Conservation (phyloP, 2,797 vertebrate genomes). For the Dendrocincla fuliginosa region DNA sequence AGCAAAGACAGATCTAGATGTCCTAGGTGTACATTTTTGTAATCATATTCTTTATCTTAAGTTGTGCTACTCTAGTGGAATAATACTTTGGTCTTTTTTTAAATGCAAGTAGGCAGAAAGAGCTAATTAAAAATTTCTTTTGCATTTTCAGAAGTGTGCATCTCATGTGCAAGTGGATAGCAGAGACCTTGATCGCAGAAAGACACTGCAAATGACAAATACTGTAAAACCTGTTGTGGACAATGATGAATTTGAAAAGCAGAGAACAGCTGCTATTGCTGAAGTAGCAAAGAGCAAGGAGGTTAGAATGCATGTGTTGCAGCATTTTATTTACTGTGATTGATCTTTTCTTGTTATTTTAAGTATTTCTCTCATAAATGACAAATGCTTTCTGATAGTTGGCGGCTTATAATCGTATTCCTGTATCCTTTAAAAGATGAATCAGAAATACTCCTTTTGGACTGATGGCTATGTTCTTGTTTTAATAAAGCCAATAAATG, state of each 20-base stretch:
- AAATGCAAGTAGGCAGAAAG: not conserved
- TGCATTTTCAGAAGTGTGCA: slow-evolving; percentile 82
- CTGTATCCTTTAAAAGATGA: not conserved
- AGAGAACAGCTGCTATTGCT: slow-evolving; percentile 94
- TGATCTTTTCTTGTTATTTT: not conserved
- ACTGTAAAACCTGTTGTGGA: slow-evolving; percentile 82
- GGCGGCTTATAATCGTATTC: not conserved
- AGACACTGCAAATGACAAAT: slow-evolving; percentile 87
- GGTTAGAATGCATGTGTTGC: slow-evolving; percentile 71
- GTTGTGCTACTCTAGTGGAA: not conserved
- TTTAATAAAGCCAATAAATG: not conserved
- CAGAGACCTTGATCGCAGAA: slow-evolving; percentile 91
- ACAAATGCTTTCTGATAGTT: not conserved
- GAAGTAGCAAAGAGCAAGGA: slow-evolving; percentile 98
- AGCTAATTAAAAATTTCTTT: not conserved
- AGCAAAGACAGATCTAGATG: not conserved
- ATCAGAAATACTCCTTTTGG: not conserved
- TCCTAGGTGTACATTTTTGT: not conserved
- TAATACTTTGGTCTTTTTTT: not conserved
- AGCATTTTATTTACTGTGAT: not conserved
- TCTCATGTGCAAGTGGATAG: slow-evolving; percentile 87
- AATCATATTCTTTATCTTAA: not conserved
- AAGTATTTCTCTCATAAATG: not conserved
- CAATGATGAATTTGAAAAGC: slow-evolving; percentile 97
- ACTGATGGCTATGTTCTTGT: not conserved